Percentiles rank a stretch among this genome's conserved stretches.
Evolutionary conservation across 2,113 vertebrate species (phyloP).

Genomic region (Hoplias malabaricus): DNA sequence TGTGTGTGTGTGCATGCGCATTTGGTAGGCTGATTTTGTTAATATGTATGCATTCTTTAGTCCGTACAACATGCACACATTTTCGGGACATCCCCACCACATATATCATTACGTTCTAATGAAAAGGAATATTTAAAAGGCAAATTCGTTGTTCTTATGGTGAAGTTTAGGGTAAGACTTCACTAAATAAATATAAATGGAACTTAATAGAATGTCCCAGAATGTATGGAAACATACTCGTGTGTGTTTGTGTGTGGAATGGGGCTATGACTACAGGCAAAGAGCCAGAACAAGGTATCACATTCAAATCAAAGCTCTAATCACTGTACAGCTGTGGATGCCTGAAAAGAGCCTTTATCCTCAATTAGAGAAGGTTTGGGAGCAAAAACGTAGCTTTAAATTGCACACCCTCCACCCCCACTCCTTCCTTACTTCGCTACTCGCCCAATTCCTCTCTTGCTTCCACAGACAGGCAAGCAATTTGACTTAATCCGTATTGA

Average conservation of each 20-base stretch:
- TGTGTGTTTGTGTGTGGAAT: too few relatives aligned
- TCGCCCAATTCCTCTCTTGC: slow-evolving; percentile 41
- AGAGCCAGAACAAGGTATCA: slow-evolving; percentile 45
- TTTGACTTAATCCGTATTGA: slow-evolving; percentile 78
- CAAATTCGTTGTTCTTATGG: too few relatives aligned
- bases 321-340: slow-evolving; percentile 37
- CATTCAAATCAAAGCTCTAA: slow-evolving; percentile 53
- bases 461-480: slow-evolving; percentile 65
- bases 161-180: too few relatives aligned
- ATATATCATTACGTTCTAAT: too few relatives aligned
- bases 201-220: too few relatives aligned
- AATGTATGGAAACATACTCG: too few relatives aligned
- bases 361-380: slow-evolving; percentile 34
- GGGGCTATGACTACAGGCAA: too few relatives aligned
- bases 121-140: too few relatives aligned
- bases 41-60: too few relatives aligned
- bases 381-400: slow-evolving; percentile 41
- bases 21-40: slow-evolving; percentile 1
- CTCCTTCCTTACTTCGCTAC: slow-evolving; percentile 14
- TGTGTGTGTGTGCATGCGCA: slow-evolving; percentile 16
- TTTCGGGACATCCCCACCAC: too few relatives aligned
- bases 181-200: too few relatives aligned
- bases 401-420: slow-evolving; percentile 29
- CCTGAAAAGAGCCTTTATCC: slow-evolving; percentile 47
- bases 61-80: too few relatives aligned